Conservation (phyloP, 2,797 vertebrate species). For the Esox lucius region DNA sequence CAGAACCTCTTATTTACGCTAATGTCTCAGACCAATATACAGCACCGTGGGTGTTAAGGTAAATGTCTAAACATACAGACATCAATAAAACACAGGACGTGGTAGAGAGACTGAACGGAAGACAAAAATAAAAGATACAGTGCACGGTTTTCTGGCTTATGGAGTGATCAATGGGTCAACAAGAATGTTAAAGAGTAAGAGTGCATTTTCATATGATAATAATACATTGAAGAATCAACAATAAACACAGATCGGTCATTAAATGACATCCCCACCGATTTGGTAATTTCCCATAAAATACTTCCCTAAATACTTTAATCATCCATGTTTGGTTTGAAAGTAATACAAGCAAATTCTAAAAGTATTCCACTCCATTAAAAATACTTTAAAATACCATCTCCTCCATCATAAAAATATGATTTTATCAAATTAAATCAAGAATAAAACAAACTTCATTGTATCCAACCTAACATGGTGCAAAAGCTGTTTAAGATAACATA, state of each 20-base stretch:
- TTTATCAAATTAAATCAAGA: neutral
- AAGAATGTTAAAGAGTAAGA: neutral
- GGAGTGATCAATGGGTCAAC: neutral
- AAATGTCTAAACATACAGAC: neutral
- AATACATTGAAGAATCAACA: neutral
- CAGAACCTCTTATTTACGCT: neutral
- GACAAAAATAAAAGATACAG: neutral
- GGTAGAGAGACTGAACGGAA: neutral
- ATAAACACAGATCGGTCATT: neutral
- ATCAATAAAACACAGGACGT: neutral
- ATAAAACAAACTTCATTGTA: constrained; percentile 2
- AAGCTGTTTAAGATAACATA: neutral
- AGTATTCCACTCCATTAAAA: neutral
- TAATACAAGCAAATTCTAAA: constrained; percentile 8
- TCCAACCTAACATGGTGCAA: neutral
- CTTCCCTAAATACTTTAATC: neutral
- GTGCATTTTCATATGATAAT: constrained; percentile 2
- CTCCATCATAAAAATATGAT: neutral
- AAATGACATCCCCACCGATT: constrained; percentile 14
- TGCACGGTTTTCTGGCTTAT: neutral
- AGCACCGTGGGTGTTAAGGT: no score
- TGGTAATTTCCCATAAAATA: constrained; percentile 28
- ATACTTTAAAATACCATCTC: neutral
- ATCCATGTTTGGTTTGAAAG: constrained; percentile 37
- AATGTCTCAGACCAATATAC: neutral